Percentiles rank a stretch among this genome's conserved stretches.
These are phyloP conservation scores for Clarias fuscus DNA, from an alignment of 2,797 vertebrate species.

Conservation along the genomic window DNA sequence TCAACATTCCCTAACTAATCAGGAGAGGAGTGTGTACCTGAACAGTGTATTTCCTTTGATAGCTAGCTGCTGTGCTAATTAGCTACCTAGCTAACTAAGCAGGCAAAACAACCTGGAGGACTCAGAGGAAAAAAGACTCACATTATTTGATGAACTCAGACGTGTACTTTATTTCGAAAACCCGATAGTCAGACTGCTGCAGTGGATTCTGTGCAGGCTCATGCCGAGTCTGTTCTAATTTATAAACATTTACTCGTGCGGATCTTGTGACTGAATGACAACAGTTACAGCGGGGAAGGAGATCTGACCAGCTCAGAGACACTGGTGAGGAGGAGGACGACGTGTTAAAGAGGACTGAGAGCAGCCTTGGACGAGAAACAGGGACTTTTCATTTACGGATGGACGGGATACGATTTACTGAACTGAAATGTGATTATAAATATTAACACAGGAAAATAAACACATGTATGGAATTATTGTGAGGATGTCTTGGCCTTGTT, in stretches of 20 bases:
- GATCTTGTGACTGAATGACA: neutral
- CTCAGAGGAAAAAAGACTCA: neutral
- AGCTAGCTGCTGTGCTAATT: neutral
- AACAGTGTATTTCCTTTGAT: neutral
- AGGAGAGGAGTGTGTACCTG: neutral
- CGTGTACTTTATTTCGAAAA: neutral
- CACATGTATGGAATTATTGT: conserved; percentile 20
- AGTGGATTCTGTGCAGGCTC: conserved; percentile 3
- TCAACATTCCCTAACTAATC: neutral
- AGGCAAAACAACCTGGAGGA: neutral
- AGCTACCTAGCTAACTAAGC: neutral
- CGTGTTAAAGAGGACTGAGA: neutral
- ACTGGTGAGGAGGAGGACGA: too few relatives aligned
- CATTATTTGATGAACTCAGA: neutral
- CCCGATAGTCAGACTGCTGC: neutral
- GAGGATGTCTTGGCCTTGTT: neutral
- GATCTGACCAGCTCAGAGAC: neutral
- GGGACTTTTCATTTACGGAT: neutral
- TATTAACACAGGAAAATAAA: conserved; percentile 30
- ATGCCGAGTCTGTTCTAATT: neutral
- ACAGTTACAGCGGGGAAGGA: neutral
- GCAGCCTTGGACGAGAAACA: neutral
- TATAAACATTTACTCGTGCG: neutral
- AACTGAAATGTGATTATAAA: conserved; percentile 23
- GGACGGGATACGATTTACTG: neutral